phyloP scores from a whole-genome alignment of 2,888 invertebrate species.

The Tetragnatha montana region DNA sequence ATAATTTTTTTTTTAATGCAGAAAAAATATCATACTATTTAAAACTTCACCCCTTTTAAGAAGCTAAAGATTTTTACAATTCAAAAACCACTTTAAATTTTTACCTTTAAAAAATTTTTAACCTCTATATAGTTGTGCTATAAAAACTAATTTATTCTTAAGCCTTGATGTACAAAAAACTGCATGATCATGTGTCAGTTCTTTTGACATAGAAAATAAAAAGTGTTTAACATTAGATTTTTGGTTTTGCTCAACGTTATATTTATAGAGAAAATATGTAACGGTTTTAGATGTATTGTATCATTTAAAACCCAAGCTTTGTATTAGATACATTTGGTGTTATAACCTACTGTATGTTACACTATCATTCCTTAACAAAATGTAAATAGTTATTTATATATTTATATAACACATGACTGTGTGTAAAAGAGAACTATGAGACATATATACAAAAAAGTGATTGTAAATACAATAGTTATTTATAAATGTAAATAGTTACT shows the following conservation, averaged over 20 bases:
- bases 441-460: constrained; percentile 34
- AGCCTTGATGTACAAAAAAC: neutral
- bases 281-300: neutral
- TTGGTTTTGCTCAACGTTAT: neutral
- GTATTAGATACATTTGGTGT: neutral
- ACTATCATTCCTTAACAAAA: constrained; percentile 27
- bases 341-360: neutral
- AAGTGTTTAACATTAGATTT: neutral
- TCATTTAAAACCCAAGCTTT: neutral
- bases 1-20: no score
- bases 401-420: constrained; percentile 25
- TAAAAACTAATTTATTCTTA: neutral
- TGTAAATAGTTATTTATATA: constrained; percentile 35
- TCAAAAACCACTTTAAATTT: no score
- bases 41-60: no score
- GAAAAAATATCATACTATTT: no score
- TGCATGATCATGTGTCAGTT: neutral
- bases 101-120: no score
- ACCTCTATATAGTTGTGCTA: neutral
- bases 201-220: constrained; percentile 31
- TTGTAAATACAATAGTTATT: constrained; percentile 45
- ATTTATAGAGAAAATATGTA: neutral
- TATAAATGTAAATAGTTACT: constrained; percentile 32
- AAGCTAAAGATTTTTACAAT: no score
- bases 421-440: constrained; percentile 46